Evolutionary conservation across 2,797 vertebrate species (phyloP).

Genomic region (Harpagifer antarcticus): DNA sequence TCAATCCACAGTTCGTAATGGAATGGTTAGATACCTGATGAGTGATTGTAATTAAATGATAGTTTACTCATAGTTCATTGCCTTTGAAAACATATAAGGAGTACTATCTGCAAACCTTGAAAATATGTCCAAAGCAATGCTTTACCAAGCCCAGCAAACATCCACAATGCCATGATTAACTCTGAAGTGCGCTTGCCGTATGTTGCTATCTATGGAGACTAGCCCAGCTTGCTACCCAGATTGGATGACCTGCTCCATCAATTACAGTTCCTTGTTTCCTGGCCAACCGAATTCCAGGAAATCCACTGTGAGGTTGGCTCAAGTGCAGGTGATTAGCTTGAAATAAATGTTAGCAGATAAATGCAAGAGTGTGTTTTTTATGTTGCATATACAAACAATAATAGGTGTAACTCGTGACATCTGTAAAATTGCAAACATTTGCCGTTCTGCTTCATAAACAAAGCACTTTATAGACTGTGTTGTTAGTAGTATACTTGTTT

Average conservation of each 20-base stretch:
- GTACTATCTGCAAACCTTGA: constrained; percentile 81
- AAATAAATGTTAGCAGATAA: not conserved
- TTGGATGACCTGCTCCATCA: constrained; percentile 87
- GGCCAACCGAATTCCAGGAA: constrained; percentile 42
- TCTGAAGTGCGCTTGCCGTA: constrained; percentile 83
- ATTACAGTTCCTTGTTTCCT: constrained; percentile 86
- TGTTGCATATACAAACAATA: not conserved
- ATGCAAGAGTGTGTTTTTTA: not conserved
- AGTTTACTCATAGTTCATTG: constrained; percentile 81
- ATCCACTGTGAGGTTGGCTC: not conserved
- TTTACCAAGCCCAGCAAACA: constrained; percentile 79
- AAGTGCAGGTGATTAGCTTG: not conserved
- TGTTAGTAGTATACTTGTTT: not conserved
- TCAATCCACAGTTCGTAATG: constrained; percentile 8
- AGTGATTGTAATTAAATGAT: constrained; percentile 66
- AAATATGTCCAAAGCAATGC: constrained; percentile 85
- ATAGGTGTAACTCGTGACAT: not conserved
- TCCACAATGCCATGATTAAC: constrained; percentile 90
- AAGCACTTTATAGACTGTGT: not conserved
- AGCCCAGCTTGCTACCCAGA: constrained; percentile 83
- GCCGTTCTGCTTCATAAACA: not conserved
- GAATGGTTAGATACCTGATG: not conserved
- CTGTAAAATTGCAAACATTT: not conserved
- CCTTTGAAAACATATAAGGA: constrained; percentile 86
- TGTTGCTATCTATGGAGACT: constrained; percentile 87